These are phyloP conservation scores for Anguilla rostrata DNA, from an alignment of 2,113 vertebrate genomes.

Conservation along the genomic window DNA sequence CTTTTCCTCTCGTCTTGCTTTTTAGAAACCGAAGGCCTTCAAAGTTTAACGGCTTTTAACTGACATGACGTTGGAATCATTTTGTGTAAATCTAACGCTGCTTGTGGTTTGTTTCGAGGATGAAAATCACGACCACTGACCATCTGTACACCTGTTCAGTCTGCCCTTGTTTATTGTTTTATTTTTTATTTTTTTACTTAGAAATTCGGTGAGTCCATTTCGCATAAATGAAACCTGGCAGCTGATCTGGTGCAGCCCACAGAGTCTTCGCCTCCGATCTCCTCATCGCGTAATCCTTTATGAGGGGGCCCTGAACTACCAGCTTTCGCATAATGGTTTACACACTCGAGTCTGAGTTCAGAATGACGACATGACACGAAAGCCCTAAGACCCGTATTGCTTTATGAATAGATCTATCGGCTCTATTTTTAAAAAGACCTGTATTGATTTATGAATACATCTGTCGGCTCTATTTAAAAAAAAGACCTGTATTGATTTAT, in stretches of 20 bases:
- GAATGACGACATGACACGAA: neutral
- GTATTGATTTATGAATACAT: neutral
- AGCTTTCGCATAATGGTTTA: neutral
- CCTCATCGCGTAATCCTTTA: neutral
- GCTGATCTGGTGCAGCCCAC: neutral
- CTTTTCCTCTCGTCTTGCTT: neutral
- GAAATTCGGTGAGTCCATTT: neutral
- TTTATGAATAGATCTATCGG: neutral
- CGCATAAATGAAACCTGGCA: neutral
- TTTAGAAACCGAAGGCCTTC: neutral
- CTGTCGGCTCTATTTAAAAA: neutral
- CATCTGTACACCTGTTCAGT: neutral
- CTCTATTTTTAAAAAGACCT: neutral
- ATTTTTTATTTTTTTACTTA: neutral
- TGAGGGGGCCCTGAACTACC: neutral
- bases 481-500: constrained; percentile 1
- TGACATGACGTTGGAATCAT: neutral
- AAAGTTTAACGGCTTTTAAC: neutral
- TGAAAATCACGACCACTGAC: neutral
- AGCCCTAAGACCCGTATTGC: too few relatives aligned
- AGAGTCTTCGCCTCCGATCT: neutral
- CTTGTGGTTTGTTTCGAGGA: neutral
- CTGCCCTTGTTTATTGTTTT: neutral
- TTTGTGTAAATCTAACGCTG: neutral
- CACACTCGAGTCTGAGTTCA: neutral